Conservation (phyloP, 2,113 vertebrate genomes). For the rat (Rattus norvegicus) region GRCr8 NC_086019.1:25079501-25080000, state of each 20-base stretch:
- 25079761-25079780: not conserved
- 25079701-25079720: constrained; percentile 62
- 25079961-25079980: constrained; percentile 61
- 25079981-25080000: not conserved
- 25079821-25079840: not conserved
- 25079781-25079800: not conserved
- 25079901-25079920: constrained; percentile 54
- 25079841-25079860: not conserved
- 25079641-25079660: constrained; percentile 46
- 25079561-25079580: not conserved
- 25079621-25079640: constrained; percentile 39
- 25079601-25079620: constrained; percentile 28
- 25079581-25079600: not conserved
- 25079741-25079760: constrained; percentile 32
- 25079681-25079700: constrained; percentile 47
- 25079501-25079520: constrained; percentile 34
- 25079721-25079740: constrained; percentile 45
- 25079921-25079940: constrained; percentile 75
- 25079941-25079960: constrained; percentile 56
- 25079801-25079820: accelerated
- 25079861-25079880: not conserved
- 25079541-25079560: not conserved
- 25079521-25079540: not conserved
- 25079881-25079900: constrained; percentile 43
- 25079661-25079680: not conserved